Evolutionary conservation across 2,888 invertebrate species (phyloP).

Genomic region (Yponomeuta malinellus): DNA sequence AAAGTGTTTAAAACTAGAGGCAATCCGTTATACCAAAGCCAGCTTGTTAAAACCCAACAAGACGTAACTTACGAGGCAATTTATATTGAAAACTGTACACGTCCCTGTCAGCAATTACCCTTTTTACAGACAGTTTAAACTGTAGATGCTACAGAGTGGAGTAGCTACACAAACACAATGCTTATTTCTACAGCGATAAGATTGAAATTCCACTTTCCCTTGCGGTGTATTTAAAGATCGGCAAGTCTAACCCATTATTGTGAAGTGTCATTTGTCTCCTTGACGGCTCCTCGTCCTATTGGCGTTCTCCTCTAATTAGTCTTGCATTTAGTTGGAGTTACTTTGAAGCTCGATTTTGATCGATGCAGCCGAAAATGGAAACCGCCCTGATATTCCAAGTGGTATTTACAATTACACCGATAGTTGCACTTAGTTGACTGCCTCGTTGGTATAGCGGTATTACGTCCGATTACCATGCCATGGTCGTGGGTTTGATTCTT

Average conservation of each 20-base stretch:
- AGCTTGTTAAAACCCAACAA: constrained; percentile 15
- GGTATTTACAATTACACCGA: no score
- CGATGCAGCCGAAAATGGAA: background rate
- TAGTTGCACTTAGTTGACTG: no score
- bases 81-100: constrained; percentile 17
- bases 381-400: background rate
- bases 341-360: constrained; percentile 12
- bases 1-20: constrained; percentile 2
- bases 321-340: constrained; percentile 16
- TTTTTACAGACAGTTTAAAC: constrained; percentile 9
- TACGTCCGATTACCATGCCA: no score
- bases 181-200: background rate
- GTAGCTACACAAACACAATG: constrained; percentile 1
- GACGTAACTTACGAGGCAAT: constrained; percentile 11
- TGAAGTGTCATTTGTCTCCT: constrained; percentile 40
- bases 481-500: no score
- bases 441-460: no score
- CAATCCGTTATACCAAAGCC: background rate
- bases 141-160: background rate
- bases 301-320: constrained; percentile 39
- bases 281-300: constrained; percentile 32
- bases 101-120: constrained; percentile 15
- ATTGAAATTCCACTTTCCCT: constrained; percentile 4
- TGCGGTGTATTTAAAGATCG: constrained; percentile 18
- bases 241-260: constrained; percentile 30